Evolutionary conservation across 2,797 vertebrate species (phyloP), one percentile per base, ranked within the genome.

Genomic region (Sebastes dallii): DNA sequence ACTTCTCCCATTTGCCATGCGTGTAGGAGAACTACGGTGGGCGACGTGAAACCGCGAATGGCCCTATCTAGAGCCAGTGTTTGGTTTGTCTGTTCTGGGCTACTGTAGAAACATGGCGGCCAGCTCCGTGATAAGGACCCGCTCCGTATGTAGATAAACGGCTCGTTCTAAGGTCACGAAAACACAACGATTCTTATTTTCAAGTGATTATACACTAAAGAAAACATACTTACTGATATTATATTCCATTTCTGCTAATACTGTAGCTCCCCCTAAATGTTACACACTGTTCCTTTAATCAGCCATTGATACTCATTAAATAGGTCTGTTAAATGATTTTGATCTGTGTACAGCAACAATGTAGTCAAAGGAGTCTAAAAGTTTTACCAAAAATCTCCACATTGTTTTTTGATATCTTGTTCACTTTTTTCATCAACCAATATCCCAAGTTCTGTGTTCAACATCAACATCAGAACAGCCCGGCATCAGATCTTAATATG

Each of bases 351-450:
- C 52, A 69, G 67, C 71, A 75, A 72, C 24, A 60, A 14, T 79
- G 24, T 9, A 56, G 12, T 68, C 30, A 27, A 78, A 52, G 2
- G 50, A 42, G 18, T 74, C 42, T 64, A 62, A 50, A 81, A 59
- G 67, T 62, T 73, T 80, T 18, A 50, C 12, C 55, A 58, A 60
- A 73, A 79, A 67, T 75, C 65, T 62, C 59, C 27, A 25, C 32
- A 52, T 72, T 72, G 61, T 74, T 80, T 64, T 64, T 22, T 22
- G 5, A 39, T 36, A n/a, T 24, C 46, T 58, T 58, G 32, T 73
- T 72, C 14, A 61, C 22, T 56, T 6, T 77, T 66, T 32, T 70
- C 10, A 60, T 29, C 22, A 60, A 29, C 24, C 11, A 65, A 9
- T 69, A 18, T 18, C 29, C 5, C 5, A 56, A 34, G 12, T 22